These are phyloP conservation scores for Gavia stellata DNA, from an alignment of 2,113 vertebrate species.

Conservation along the genomic window DNA sequence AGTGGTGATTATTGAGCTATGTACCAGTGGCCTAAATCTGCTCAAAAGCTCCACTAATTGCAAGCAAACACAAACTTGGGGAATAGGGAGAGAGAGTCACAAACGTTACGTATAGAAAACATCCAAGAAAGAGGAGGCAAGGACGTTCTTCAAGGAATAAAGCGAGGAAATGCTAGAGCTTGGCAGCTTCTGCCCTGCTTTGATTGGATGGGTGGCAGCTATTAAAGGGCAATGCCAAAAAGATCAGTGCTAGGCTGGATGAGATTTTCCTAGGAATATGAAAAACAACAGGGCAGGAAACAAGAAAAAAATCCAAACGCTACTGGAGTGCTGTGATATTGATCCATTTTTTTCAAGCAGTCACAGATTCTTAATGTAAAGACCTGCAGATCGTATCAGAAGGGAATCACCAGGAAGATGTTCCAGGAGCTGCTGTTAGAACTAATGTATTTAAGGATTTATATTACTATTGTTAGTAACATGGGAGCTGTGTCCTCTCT, in stretches of 20 bases:
- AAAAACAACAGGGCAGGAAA: background rate
- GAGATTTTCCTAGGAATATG: background rate
- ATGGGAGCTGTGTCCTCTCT: background rate
- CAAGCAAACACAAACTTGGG: background rate
- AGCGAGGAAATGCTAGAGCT: background rate
- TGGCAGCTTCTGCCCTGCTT: background rate
- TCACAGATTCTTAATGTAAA: background rate
- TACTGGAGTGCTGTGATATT: background rate
- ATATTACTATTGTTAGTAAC: background rate
- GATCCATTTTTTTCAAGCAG: background rate
- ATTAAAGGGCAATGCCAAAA: background rate
- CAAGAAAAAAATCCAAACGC: background rate
- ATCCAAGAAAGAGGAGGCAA: slow-evolving; percentile 8
- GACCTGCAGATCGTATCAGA: background rate
- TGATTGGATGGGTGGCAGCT: slow-evolving; percentile 8
- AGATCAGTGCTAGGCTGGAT: background rate
- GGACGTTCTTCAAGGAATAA: background rate
- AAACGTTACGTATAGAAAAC: background rate
- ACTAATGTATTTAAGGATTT: background rate
- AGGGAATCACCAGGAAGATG: background rate
- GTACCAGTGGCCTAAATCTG: background rate
- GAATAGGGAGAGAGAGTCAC: background rate
- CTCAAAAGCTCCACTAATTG: slow-evolving; percentile 11
- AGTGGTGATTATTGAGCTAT: background rate
- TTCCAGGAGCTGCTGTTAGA: background rate